phyloP scores from a whole-genome alignment of 2,888 invertebrate species.

The Hedychridium roseum region DNA sequence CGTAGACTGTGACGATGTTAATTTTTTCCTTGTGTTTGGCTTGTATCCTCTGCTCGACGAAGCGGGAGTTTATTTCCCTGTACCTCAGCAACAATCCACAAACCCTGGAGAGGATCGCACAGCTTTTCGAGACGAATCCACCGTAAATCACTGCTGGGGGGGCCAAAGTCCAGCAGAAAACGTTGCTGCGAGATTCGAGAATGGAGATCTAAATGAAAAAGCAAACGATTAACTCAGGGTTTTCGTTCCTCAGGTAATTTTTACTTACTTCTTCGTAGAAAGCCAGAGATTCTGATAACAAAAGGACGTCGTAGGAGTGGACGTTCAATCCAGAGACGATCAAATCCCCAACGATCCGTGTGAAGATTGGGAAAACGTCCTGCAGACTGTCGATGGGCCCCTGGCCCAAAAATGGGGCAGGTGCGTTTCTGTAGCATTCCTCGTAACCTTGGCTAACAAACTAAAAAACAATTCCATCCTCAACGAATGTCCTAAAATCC shows the following conservation, averaged over 20 bases:
- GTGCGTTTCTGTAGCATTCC: conserved; percentile 25
- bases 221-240: background rate
- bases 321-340: conserved; percentile 47
- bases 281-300: conserved; percentile 47
- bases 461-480: conserved; percentile 18
- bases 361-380: conserved; percentile 40
- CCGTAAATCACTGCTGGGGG: conserved; percentile 54
- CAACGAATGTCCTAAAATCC: background rate
- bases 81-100: conserved; percentile 51
- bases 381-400: conserved; percentile 32
- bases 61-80: conserved; percentile 28
- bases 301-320: conserved; percentile 36
- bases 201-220: conserved; percentile 24
- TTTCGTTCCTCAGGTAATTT: no score
- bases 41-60: conserved; percentile 20
- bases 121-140: conserved; percentile 43
- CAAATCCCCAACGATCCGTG: conserved; percentile 35
- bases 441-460: conserved; percentile 43
- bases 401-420: conserved; percentile 51
- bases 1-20: conserved; percentile 34
- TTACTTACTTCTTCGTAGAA: conserved; percentile 52
- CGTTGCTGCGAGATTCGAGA: conserved; percentile 36
- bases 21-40: conserved; percentile 21
- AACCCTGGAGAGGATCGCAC: conserved; percentile 47
- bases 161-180: conserved; percentile 48